phyloP scores from a whole-genome alignment of 2,113 vertebrate genomes.

The Pachycephala philippinensis region DNA sequence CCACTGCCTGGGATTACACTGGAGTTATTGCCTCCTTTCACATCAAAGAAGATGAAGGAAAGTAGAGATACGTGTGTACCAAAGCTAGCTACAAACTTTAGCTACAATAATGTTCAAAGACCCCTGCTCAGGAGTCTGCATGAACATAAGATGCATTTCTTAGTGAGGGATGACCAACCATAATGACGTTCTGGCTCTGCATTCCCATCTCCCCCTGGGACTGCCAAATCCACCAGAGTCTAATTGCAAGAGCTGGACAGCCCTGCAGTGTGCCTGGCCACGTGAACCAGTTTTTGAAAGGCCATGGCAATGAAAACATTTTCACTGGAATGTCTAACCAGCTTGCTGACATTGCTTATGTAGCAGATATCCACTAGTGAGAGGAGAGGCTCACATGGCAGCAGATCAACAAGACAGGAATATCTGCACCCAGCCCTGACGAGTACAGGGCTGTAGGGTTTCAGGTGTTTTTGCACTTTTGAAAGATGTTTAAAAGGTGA shows the following conservation, averaged over 20 bases:
- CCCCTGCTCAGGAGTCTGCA: not conserved
- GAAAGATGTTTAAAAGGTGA: not conserved
- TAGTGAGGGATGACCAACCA: not conserved
- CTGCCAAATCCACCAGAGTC: rapidly evolving
- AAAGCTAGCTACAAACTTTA: not conserved
- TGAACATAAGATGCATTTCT: not conserved
- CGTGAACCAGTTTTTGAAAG: not conserved
- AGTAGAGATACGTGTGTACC: not conserved
- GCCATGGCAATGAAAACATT: not conserved
- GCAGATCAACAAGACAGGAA: not conserved
- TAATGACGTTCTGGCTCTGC: not conserved
- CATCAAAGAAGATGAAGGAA: not conserved
- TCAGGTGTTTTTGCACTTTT: not conserved
- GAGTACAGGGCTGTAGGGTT: not conserved
- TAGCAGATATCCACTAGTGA: not conserved
- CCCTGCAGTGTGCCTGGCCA: not conserved
- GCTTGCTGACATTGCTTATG: not conserved
- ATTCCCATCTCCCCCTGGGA: not conserved
- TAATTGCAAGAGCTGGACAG: not conserved
- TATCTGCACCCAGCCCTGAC: not conserved
- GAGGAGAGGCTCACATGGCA: too few species aligned
- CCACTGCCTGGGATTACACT: not conserved
- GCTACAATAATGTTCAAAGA: not conserved
- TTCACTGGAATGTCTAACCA: not conserved
- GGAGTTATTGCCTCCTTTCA: not conserved